Evolutionary conservation across 2,888 invertebrate genomes (phyloP), one percentile per base, ranked within the genome.

Genomic region (Nomada fabriciana): DNA sequence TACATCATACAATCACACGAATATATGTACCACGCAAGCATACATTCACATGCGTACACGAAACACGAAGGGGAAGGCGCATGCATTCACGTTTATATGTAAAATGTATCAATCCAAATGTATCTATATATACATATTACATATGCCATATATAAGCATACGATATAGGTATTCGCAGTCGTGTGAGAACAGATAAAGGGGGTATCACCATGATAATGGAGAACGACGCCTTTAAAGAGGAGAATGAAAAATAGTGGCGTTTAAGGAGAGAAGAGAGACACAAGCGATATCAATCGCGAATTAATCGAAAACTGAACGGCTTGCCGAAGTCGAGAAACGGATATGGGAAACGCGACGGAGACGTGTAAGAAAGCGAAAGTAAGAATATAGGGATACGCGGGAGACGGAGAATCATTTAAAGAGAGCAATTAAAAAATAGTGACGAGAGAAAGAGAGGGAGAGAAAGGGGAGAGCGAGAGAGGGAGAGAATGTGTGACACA

Each of bases 271-370:
- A 29, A 82, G 68, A 73, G 68, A 81, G 72, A 69, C 72, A 72
- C 63, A 84, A 65, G 85, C 80, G 76, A 80, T 74, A 83, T 87
- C 89, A 36, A 71, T 86, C 84, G 78, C 81, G 86, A 67, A 83
- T 53, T 88, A 89, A 89, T 89, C 86, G 88, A 88, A 81, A 36
- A 23, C 18, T n/a, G 47, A 42, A 72, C 10, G 29, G 57, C 29
- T 67, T 52, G 69, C 29, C 47, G 63, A 11, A 15, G n/a, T 20
- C 23, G 59, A 63, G 43, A 23, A 9, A 42, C 15, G n/a, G 23
- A 23, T 10, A 18, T 36, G 29, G 63, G 64, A 25, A 57, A 63
- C 50, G n/a, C 57, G 55, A 65, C 36, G 36, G 52, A 23, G n/a
- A 20, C 7, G 7, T 18, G 20, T n/a, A 57, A 43, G 25, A 5